phyloP scores from a whole-genome alignment of 2,113 vertebrate species.

The Petaurus breviceps region DNA sequence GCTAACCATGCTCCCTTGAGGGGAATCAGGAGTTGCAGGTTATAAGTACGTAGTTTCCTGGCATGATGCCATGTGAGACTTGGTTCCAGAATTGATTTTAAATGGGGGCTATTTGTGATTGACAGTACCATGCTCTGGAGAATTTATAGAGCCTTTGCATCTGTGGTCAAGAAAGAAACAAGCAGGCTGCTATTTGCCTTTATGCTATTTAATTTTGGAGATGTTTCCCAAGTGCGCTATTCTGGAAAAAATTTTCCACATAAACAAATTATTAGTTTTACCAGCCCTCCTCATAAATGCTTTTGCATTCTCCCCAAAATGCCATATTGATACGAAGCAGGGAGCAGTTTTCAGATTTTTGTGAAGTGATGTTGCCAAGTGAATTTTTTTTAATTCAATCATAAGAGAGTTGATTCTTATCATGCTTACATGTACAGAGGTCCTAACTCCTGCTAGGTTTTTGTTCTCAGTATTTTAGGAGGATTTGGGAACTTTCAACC shows the following conservation, averaged over 20 bases:
- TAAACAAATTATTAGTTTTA: slow-evolving; percentile 1
- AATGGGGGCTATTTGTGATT: background rate
- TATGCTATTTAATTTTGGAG: background rate
- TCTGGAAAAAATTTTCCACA: slow-evolving; percentile 20
- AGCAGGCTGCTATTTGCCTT: background rate
- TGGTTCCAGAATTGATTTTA: background rate
- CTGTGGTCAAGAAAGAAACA: background rate
- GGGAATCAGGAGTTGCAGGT: accelerated
- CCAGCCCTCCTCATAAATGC: background rate
- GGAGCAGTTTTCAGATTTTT: background rate
- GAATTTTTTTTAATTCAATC: accelerated
- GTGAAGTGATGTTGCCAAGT: background rate
- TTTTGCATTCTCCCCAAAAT: background rate
- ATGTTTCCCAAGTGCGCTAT: background rate
- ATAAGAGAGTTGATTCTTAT: accelerated
- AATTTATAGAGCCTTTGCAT: background rate
- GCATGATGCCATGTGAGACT: accelerated
- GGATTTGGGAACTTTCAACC: background rate
- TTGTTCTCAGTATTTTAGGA: background rate
- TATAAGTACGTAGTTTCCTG: background rate
- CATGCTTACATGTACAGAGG: background rate
- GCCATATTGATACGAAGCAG: background rate
- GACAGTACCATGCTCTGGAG: background rate
- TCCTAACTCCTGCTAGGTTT: accelerated
- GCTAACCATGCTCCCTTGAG: accelerated